These are phyloP conservation scores for Neodiprion pinetum DNA, from an alignment of 1,140 invertebrate species.

Conservation along the genomic window DNA sequence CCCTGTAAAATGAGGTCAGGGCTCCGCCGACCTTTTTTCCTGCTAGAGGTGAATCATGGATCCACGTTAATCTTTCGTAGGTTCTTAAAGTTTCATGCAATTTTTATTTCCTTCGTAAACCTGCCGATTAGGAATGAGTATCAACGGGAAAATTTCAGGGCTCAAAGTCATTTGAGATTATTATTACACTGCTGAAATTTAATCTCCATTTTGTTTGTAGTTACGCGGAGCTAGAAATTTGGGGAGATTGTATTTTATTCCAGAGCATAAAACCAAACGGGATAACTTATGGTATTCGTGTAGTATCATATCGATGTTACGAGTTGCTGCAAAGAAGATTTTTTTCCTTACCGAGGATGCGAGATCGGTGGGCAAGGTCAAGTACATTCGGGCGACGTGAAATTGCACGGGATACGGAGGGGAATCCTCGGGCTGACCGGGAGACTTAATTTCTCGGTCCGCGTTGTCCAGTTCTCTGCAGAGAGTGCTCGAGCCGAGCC, in stretches of 20 bases:
- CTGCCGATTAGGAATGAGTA: background rate
- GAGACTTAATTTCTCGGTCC: slow-evolving; percentile 20
- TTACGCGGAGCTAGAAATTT: background rate
- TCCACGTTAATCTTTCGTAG: background rate
- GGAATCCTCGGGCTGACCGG: slow-evolving; percentile 57
- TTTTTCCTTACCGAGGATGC: slow-evolving; percentile 67
- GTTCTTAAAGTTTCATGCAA: background rate
- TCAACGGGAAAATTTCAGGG: too few relatives aligned
- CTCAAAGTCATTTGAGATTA: too few relatives aligned
- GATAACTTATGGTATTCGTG: background rate
- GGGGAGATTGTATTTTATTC: too few relatives aligned
- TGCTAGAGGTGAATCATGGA: background rate
- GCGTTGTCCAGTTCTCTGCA: slow-evolving; percentile 66
- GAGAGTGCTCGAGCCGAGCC: slow-evolving; percentile 76
- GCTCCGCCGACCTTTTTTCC: too few relatives aligned
- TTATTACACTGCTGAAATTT: background rate
- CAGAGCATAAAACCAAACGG: too few relatives aligned
- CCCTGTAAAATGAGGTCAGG: background rate
- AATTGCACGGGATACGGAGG: slow-evolving; percentile 71
- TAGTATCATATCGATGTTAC: background rate
- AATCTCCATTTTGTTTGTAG: background rate
- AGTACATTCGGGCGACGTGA: slow-evolving; percentile 70
- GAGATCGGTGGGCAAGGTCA: slow-evolving; percentile 67
- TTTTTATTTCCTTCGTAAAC: too few relatives aligned
- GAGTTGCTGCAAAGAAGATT: background rate